phyloP scores from a whole-genome alignment of 2,113 vertebrate species.

The Sceloporus undulatus region DNA sequence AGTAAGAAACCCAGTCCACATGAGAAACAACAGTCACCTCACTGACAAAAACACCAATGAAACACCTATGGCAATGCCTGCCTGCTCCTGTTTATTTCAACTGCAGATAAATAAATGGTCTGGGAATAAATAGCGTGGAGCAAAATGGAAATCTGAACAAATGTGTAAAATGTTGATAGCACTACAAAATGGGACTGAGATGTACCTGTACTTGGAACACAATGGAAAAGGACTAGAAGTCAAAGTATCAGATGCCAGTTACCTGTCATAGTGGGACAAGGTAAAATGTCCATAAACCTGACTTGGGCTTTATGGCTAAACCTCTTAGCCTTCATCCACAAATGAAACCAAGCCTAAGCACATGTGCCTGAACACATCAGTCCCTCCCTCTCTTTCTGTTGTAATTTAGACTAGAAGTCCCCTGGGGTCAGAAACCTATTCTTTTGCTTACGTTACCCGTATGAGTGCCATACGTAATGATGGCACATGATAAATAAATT shows the following conservation, averaged over 20 bases:
- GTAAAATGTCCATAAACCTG: not conserved
- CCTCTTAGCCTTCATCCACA: not conserved
- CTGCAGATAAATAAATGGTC: not conserved
- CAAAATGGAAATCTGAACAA: not conserved
- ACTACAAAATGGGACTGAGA: not conserved
- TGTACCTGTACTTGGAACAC: not conserved
- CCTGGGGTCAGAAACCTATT: not conserved
- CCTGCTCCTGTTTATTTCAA: not conserved
- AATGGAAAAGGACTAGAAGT: not conserved
- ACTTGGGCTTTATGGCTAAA: not conserved
- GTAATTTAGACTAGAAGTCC: not conserved
- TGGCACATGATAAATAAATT: not conserved
- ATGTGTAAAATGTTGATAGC: not conserved
- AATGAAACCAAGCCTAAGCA: not conserved
- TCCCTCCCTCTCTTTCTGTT: too few species aligned
- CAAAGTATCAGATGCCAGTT: not conserved
- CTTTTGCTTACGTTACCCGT: not conserved
- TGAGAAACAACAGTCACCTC: not conserved
- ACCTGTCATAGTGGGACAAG: not conserved
- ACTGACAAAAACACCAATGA: not conserved
- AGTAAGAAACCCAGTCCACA: not conserved
- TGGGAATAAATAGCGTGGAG: not conserved
- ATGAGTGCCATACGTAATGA: not conserved
- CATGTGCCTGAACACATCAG: not conserved
- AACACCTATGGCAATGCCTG: not conserved